Percentiles rank a stretch among this genome's conserved stretches.
Evolutionary conservation across 2,113 vertebrate genomes (phyloP).

Genomic region (Mandrillus leucophaeus): DNA sequence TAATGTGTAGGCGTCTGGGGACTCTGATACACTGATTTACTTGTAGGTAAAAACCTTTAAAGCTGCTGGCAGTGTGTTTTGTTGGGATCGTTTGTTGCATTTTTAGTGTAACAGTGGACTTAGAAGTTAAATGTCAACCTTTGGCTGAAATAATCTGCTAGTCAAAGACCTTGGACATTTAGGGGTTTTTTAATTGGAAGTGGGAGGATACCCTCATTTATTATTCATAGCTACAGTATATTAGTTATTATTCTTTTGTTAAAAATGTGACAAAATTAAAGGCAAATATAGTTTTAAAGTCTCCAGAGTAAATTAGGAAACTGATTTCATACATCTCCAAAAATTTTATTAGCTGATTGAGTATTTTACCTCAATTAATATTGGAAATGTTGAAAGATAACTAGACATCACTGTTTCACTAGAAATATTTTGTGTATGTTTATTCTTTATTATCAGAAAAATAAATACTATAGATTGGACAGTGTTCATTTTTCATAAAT

Average conservation of each 20-base stretch:
- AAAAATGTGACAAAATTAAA: conserved; percentile 56
- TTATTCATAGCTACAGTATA: conserved; percentile 6
- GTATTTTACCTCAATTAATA: background rate
- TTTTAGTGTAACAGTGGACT: background rate
- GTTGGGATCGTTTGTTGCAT: background rate
- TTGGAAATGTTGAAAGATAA: background rate
- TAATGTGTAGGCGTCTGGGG: background rate
- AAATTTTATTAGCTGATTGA: conserved; percentile 46
- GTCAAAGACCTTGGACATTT: background rate
- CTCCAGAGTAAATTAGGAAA: background rate
- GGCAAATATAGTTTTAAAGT: background rate
- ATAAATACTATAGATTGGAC: background rate
- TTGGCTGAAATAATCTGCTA: conserved; percentile 34
- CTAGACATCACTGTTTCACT: background rate
- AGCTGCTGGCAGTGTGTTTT: background rate
- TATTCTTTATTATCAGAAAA: conserved; percentile 37
- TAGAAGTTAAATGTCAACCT: conserved; percentile 26
- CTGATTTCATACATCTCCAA: conserved; percentile 9
- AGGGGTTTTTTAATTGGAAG: background rate
- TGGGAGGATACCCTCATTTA: background rate
- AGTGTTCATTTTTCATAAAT: conserved; percentile 27
- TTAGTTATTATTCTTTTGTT: conserved; percentile 26
- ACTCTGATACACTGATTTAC: background rate
- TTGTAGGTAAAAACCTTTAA: background rate
- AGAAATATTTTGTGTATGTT: conserved; percentile 21